Base-by-base conservation (phyloP, 2,888 invertebrate genomes). In the Callosobruchus maculatus region DNA sequence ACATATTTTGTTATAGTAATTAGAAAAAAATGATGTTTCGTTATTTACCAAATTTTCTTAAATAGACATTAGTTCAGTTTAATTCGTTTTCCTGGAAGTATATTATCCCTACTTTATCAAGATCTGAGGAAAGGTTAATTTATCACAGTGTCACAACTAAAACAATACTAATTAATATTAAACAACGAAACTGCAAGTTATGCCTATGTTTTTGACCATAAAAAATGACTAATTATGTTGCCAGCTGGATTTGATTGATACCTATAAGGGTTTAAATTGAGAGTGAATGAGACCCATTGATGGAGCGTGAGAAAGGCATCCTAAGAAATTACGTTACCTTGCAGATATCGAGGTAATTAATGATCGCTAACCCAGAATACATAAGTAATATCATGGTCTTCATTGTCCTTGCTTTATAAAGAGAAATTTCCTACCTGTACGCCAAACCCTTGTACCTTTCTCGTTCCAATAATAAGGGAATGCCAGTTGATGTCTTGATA, bases 341-440 rank as follows among this genome's bases (percentile, higher is more conserved):
- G 70, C 70, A 70, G 26, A 70, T 70, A 70, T 70, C 22, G 70
- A 70, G 31, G 70, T 76, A 76, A 76, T 76, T 76, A 76, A 76
- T 74, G 74, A 74, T 76, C 74, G 18, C 49, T 49, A 49, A 49
- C 49, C 49, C 49, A 49, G 49, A 49, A 49, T 49, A 49, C 69
- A 66, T 71, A 31, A 73, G 66, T 73, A 73, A 72, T 75, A 74
- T 74, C 73, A 75, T 72, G 75, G 73, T 68, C 69, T 69, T 74
- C 71, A 74, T 68, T 74, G 70, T 71, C 72, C 67, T 71, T 73
- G 74, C 71, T 21, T 49, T 18, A 49, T 49, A 49, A 49, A n/a
- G 72, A 22, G n/a, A 67, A 13, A 71, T 73, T 73, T 73, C 71
- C 31, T 22, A 26, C 67, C 71, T 66, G 68, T 49, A 49, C 49